Base-by-base conservation (phyloP, 1,140 invertebrate genomes). In the Aethina tumida region DNA sequence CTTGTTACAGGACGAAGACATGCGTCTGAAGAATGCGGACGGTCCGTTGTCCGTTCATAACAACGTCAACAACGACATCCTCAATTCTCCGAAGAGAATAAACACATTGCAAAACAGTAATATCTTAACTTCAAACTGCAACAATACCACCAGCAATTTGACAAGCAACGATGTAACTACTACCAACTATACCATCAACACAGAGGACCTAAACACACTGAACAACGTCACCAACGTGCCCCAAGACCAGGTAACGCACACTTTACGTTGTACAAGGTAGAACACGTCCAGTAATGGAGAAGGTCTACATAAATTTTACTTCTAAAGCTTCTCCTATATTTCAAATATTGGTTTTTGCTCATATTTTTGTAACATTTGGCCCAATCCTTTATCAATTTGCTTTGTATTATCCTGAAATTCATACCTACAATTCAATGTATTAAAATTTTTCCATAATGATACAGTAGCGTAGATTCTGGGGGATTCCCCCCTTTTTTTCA, bases 81-180 rank as follows among this genome's bases (percentile, higher is more conserved):
- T 61, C 13, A 58, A 59, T 36, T 61, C 59, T 5, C 57, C 59
- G 14, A 61, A 61, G 41, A 39, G 55, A n/a, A 45, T 61, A 24
- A 61, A 59, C 33, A 60, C 58, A 8, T 4, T 58, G 6, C 56
- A 60, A 32, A 60, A 60, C 30, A 60, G 56, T 33, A 60, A 59
- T 41, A 39, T 53, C 15, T 45, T 47, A 7, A 39, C 43, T 18
- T 33, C 43, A 19, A 42, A 26, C 20, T 44, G 36, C 9, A 33
- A 24, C 14, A 35, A 36, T 18, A 38, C 43, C n/a, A 41, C 37
- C 34, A 41, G 39, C 27, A 50, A 46, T 37, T 35, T 24, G 35
- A 43, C 32, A 31, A 44, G 12, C 33, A 34, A 22, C 30, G 36
- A 45, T 31, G 33, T 37, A 30, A 48, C 33, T 10, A 32, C 22